Percentiles rank a stretch among this genome's conserved stretches.
These are phyloP conservation scores for Acanthoscelides obtectus DNA, from an alignment of 2,888 invertebrate species.

Conservation along the genomic window DNA sequence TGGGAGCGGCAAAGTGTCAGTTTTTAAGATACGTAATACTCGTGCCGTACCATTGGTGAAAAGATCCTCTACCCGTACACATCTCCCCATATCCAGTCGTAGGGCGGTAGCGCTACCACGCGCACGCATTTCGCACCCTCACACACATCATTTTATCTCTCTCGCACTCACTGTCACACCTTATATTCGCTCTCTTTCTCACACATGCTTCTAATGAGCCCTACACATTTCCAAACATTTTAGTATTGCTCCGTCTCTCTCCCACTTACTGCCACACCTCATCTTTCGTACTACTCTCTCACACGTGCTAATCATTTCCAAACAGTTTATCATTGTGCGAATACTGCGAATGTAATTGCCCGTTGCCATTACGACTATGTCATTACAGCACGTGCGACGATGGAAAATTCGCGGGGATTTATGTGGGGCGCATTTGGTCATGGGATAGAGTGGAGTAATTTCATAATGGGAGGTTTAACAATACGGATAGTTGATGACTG, in stretches of 20 bases:
- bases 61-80: neutral
- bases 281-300: slow-evolving; percentile 34
- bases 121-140: neutral
- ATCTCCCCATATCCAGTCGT: neutral
- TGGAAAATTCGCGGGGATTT: slow-evolving; percentile 1
- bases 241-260: too few species aligned
- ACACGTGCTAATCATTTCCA: slow-evolving; percentile 39
- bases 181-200: neutral
- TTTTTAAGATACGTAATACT: too few species aligned
- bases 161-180: neutral
- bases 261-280: too few species aligned
- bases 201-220: slow-evolving; percentile 1
- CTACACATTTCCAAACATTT: slow-evolving; percentile 40
- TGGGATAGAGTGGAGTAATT: neutral
- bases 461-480: slow-evolving; percentile 1
- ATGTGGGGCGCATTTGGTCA: neutral
- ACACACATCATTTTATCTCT: neutral
- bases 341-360: slow-evolving; percentile 36
- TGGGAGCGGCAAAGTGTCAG: too few species aligned
- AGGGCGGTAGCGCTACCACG: neutral
- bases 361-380: slow-evolving; percentile 22
- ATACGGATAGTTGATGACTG: too few species aligned
- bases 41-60: neutral
- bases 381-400: slow-evolving; percentile 9
- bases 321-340: slow-evolving; percentile 40